These are phyloP conservation scores for Taeniopygia guttata DNA, from an alignment of 2,797 vertebrate species.

Conservation along the genomic window DNA sequence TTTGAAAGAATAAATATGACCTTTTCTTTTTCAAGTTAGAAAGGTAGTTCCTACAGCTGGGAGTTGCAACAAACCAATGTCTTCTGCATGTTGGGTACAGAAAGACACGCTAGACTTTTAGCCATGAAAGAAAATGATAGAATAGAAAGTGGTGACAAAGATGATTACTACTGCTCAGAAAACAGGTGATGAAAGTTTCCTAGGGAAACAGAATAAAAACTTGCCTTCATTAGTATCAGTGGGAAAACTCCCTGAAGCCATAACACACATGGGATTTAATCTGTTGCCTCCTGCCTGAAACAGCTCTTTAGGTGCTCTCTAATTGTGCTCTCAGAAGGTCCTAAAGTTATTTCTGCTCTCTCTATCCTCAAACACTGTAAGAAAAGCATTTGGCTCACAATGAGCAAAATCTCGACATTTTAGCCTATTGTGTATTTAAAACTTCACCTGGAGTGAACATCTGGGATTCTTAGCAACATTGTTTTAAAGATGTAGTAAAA, in stretches of 20 bases:
- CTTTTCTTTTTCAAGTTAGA: neutral
- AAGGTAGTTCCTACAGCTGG: neutral
- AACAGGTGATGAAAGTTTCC: neutral
- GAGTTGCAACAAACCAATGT: neutral
- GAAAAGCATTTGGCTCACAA: neutral
- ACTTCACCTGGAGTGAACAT: conserved; percentile 36
- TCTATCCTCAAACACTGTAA: neutral
- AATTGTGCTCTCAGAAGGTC: neutral
- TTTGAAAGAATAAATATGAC: neutral
- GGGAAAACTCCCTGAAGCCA: neutral
- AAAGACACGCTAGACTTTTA: accelerated
- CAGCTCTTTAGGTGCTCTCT: neutral
- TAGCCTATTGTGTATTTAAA: conserved; percentile 4
- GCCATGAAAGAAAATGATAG: neutral
- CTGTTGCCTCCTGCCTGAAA: neutral
- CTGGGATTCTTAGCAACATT: neutral
- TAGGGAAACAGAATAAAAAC: neutral
- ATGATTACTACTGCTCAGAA: neutral
- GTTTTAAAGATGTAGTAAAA: conserved; percentile 38
- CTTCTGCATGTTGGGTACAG: neutral
- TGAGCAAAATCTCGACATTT: conserved; percentile 6
- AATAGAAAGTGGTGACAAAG: neutral
- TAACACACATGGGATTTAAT: neutral
- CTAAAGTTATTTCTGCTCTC: neutral
- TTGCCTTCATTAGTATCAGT: neutral